These are phyloP conservation scores for Tragelaphus buxtoni DNA, from an alignment of 2,113 vertebrate genomes.

Conservation along the genomic window DNA sequence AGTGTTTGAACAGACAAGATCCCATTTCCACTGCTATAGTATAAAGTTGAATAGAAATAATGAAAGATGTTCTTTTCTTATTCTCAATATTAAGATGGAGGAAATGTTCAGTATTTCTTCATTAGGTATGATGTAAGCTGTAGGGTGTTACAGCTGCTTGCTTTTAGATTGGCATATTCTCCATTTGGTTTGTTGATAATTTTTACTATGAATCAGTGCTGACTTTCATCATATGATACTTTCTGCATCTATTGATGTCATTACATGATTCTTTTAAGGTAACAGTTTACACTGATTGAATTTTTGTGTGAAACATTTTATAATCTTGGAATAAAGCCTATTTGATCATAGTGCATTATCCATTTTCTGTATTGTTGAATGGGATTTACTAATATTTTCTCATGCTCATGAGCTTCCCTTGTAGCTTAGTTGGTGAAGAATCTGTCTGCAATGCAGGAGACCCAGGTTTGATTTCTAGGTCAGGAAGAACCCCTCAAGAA, in stretches of 20 bases:
- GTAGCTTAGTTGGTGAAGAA: background rate
- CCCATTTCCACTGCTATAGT: background rate
- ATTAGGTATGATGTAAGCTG: background rate
- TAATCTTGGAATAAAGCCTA: background rate
- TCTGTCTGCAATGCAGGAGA: background rate
- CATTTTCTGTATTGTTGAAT: background rate
- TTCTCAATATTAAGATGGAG: background rate
- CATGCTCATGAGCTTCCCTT: background rate
- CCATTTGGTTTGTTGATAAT: background rate
- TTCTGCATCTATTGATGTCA: background rate
- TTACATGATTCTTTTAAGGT: background rate
- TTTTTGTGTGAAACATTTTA: background rate
- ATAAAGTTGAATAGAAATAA: background rate
- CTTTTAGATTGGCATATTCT: background rate
- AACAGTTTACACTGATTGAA: background rate
- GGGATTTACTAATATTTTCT: background rate
- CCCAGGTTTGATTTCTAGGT: background rate
- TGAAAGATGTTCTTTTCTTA: background rate
- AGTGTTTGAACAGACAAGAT: background rate
- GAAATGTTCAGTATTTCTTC: background rate
- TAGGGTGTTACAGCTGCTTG: background rate
- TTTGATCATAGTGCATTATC: background rate
- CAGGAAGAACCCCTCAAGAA: background rate
- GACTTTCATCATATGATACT: background rate
- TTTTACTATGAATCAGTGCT: background rate